Evolutionary conservation across 2,888 invertebrate genomes (phyloP).

Genomic region (Apodemia mormo): DNA sequence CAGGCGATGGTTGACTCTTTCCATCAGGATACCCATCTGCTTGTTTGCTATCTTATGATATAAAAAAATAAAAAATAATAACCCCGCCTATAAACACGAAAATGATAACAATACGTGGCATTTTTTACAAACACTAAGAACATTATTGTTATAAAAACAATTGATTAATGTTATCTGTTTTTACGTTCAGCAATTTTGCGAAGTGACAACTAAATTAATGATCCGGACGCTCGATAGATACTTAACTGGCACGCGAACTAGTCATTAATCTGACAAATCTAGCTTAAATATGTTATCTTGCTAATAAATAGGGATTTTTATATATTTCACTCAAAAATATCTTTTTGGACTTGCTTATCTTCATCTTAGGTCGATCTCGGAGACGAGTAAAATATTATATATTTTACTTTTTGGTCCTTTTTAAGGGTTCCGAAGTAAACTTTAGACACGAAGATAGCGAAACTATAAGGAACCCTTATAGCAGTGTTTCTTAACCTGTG

Average conservation of each 20-base stretch:
- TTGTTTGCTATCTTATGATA: too few species aligned
- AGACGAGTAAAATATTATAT: too few species aligned
- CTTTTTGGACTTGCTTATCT: too few species aligned
- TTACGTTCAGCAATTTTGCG: conserved; percentile 1
- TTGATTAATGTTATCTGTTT: conserved; percentile 7
- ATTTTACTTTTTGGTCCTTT: too few species aligned
- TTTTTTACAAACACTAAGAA: neutral
- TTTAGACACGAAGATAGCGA: too few species aligned
- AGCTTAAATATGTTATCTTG: conserved; percentile 2
- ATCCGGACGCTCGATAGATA: neutral
- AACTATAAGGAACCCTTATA: too few species aligned
- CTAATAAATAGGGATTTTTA: neutral
- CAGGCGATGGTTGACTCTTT: too few species aligned
- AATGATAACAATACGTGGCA: neutral
- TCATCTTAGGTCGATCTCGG: too few species aligned
- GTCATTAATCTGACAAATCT: conserved; percentile 33
- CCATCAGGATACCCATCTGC: too few species aligned
- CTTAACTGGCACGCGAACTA: conserved; percentile 16
- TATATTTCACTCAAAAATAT: neutral
- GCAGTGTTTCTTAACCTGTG: too few species aligned
- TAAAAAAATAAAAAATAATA: too few species aligned
- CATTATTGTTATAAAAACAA: neutral
- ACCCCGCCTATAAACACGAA: neutral
- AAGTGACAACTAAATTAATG: conserved; percentile 9
- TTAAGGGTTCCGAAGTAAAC: too few species aligned